phyloP scores from a whole-genome alignment of 1,140 invertebrate species.

The Zaprionus tsacasi region DNA sequence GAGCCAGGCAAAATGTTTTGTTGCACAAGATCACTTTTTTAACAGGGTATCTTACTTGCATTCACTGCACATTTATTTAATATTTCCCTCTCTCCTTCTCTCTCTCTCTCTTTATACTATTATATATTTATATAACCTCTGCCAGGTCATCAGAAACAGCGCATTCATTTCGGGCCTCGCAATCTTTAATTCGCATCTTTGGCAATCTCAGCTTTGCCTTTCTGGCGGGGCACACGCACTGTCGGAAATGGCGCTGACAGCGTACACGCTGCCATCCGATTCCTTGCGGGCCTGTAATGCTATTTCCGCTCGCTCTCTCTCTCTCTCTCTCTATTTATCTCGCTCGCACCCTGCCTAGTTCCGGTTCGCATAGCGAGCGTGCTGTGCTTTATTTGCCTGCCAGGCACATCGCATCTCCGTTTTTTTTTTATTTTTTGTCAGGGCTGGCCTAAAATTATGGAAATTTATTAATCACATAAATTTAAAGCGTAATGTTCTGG shows the following conservation, averaged over 20 bases:
- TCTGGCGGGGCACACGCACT: slow-evolving; percentile 17
- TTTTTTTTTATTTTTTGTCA: neutral
- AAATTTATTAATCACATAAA: slow-evolving; percentile 83
- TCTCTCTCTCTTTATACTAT: neutral
- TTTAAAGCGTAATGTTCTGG: slow-evolving; percentile 75
- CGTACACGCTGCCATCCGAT: slow-evolving; percentile 18
- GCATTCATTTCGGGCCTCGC: slow-evolving; percentile 29
- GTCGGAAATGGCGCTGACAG: slow-evolving; percentile 60
- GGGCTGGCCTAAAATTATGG: slow-evolving; percentile 64
- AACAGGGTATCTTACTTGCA: neutral
- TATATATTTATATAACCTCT: neutral
- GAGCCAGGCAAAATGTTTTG: no score
- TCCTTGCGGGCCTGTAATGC: slow-evolving; percentile 30
- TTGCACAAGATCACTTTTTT: no score
- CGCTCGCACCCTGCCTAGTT: slow-evolving; percentile 18
- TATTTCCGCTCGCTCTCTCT: slow-evolving; percentile 15
- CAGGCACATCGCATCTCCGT: slow-evolving; percentile 21
- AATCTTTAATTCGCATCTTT: slow-evolving; percentile 78
- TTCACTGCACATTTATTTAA: neutral
- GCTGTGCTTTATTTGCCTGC: slow-evolving; percentile 55
- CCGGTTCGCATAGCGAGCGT: slow-evolving; percentile 9
- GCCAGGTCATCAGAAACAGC: neutral
- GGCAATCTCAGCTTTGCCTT: slow-evolving; percentile 61
- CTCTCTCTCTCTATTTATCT: neutral
- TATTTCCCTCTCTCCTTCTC: neutral